Evolutionary conservation across 2,888 invertebrate species (phyloP), one percentile per base, ranked within the genome.

Genomic region (Nezara viridula): DNA sequence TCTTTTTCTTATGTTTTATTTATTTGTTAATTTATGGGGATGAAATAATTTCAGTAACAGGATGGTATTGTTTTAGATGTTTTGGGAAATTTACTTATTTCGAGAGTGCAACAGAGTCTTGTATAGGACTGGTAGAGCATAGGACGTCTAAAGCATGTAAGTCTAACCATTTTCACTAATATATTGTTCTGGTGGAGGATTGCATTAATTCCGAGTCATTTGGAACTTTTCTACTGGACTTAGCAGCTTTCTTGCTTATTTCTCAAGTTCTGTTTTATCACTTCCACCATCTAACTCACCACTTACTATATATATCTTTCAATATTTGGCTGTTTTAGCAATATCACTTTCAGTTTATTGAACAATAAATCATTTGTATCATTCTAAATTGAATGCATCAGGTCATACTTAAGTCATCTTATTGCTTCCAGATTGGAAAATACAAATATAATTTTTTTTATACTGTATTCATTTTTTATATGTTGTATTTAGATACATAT

Each of bases 121-220:
- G 81, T 81, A 81, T 81, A 44, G 81, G 81, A 81, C 81, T 81
- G 81, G 81, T 81, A 44, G 81, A 81, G 14, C 60, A 60, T 60
- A 60, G 27, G 37, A 44, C 81, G n/a, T 81, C 81, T 81, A 81
- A 81, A 81, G 40, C 81, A 81, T 81, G 81, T 81, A 81, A 81
- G 81, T 81, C n/a, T 12, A 40, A 7, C 21, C 21, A n/a, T n/a
- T 40, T 81, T 81, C 81, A 81, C 66, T 73, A 37, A 73, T 73
- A 73, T 73, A 37, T 19, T 37, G 2, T 73, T 73, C 19, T 73
- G 66, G 66, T 73, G 66, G 37, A 73, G 66, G 66, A 21, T 73
- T 32, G 2, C 14, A 6, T 3, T 9, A 37, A 32, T 32, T 32
- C 21, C 19, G 37, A 19, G 6, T 32, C 6, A 19, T 7, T 37